Conservation (phyloP, 2,797 vertebrate species). For the Sebastes variabilis region DNA sequence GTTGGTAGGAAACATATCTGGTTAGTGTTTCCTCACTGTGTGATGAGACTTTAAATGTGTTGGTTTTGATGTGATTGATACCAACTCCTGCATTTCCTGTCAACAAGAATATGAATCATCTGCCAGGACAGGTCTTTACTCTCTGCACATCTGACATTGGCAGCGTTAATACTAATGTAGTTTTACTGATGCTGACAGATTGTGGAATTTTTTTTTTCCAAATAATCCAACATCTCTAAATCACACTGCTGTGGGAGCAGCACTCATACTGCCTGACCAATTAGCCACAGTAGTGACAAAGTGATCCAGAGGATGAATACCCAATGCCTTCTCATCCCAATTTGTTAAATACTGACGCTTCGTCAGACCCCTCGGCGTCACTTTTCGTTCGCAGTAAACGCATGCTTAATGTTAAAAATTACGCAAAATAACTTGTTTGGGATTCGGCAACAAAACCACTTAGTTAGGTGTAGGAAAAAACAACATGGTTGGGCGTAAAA, state of each 20-base stretch:
- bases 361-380: too few species aligned
- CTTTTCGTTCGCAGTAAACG: too few species aligned
- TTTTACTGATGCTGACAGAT: neutral
- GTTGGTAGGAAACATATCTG: neutral
- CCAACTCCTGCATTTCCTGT: neutral
- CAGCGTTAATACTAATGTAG: neutral
- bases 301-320: neutral
- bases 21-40: neutral
- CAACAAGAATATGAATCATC: neutral
- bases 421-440: too few species aligned
- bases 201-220: neutral
- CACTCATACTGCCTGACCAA: neutral
- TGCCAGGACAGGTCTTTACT: neutral
- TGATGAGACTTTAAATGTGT: neutral
- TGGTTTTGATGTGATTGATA: neutral
- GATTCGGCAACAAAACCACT: too few species aligned
- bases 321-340: too few species aligned
- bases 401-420: too few species aligned
- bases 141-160: neutral
- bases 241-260: neutral
- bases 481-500: too few species aligned
- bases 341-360: too few species aligned
- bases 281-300: neutral
- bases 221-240: neutral
- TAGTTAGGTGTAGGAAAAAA: too few species aligned